Evolutionary conservation across 2,113 vertebrate species (phyloP).

Genomic region (Antigone vipio): DNA sequence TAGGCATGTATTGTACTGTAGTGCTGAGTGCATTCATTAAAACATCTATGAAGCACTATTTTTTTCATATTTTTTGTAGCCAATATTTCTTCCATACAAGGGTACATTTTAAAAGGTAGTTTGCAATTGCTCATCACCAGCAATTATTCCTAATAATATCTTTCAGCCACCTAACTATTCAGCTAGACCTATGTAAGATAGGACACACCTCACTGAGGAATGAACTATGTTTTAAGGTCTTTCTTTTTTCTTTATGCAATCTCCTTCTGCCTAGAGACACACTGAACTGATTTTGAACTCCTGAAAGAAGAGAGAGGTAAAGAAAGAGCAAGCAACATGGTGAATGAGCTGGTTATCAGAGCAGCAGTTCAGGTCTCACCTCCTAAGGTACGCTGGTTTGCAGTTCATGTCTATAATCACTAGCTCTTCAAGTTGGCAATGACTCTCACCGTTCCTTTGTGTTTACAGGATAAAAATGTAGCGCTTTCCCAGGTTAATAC

Average conservation of each 20-base stretch:
- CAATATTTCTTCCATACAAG: not conserved
- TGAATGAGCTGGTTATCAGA: not conserved
- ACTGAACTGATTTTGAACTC: not conserved
- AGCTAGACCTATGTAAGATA: not conserved
- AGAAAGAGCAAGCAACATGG: not conserved
- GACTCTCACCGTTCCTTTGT: not conserved
- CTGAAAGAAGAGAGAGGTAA: not conserved
- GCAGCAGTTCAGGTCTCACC: not conserved
- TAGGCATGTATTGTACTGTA: not conserved
- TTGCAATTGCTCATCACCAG: constrained; percentile 1
- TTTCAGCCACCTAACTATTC: constrained; percentile 27
- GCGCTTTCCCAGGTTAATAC: not conserved
- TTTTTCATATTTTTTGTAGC: not conserved
- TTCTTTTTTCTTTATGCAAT: not conserved
- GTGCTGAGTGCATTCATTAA: not conserved
- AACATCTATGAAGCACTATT: not conserved
- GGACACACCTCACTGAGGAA: constrained; percentile 11
- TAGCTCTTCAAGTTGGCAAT: not conserved
- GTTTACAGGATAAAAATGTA: not conserved
- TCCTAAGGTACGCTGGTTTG: not conserved
- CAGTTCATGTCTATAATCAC: not conserved
- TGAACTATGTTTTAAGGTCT: not conserved
- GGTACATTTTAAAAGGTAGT: not conserved
- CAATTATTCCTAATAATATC: constrained; percentile 32
- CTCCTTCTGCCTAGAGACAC: not conserved